A percentile compares a stretch with the other conserved stretches of the same genome.
These are phyloP conservation scores for Bombus huntii DNA, from an alignment of 1,140 invertebrate genomes.

Conservation along the genomic window DNA sequence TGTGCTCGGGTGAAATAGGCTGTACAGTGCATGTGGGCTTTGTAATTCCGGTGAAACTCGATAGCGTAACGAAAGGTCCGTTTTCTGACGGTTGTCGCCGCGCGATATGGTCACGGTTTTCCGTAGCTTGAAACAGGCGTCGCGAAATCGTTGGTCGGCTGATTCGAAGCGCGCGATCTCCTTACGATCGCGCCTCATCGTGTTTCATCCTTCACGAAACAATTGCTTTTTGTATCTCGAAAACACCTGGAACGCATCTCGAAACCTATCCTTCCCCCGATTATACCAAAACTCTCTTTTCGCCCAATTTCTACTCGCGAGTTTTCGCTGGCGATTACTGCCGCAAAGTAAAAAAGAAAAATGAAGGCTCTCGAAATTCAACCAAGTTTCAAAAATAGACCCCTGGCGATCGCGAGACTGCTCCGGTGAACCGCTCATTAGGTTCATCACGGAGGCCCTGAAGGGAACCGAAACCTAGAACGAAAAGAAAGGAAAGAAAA, in stretches of 20 bases:
- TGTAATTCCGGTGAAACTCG: neutral
- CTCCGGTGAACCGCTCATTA: constrained; percentile 31
- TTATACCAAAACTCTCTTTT: neutral
- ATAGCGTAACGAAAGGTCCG: constrained; percentile 19
- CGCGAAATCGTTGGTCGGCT: neutral
- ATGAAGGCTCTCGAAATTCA: neutral
- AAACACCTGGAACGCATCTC: neutral
- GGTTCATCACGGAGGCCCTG: neutral
- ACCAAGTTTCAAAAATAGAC: constrained; percentile 32
- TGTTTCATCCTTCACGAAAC: neutral
- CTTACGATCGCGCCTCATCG: neutral
- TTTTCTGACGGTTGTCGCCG: neutral
- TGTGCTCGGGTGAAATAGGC: too few species aligned
- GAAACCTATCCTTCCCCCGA: neutral
- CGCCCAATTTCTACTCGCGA: neutral
- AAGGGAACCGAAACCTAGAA: neutral
- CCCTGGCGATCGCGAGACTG: neutral
- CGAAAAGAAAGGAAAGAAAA: neutral
- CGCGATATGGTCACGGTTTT: neutral
- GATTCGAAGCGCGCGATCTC: neutral
- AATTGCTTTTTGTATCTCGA: neutral
- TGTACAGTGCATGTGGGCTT: neutral
- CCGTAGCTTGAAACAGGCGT: neutral
- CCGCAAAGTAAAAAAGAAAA: neutral
- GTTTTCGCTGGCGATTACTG: neutral